phyloP scores from a whole-genome alignment of 2,797 vertebrate genomes.

The Fistularia commersonii region DNA sequence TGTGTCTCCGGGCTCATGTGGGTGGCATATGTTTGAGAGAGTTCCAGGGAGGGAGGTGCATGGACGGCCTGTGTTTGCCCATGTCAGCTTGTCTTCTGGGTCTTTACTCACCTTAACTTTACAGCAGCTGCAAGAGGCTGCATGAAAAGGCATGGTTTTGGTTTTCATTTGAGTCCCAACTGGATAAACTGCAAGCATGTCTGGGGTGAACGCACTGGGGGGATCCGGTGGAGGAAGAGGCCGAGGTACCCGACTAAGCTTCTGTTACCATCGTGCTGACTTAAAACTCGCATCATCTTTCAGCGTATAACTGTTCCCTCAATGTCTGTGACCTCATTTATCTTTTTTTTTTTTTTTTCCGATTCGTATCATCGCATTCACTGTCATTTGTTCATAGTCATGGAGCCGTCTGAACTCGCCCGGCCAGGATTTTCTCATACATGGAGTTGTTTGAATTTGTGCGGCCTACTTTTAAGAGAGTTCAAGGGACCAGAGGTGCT shows the following conservation, averaged over 20 bases:
- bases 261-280: conserved; percentile 21
- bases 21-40: conserved; percentile 23
- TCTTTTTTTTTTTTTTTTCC: no score
- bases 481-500: no score
- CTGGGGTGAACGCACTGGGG: conserved; percentile 25
- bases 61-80: conserved; percentile 19
- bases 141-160: conserved; percentile 37
- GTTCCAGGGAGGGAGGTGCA: conserved; percentile 20
- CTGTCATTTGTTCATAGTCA: no score
- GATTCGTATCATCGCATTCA: no score
- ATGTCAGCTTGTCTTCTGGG: conserved; percentile 21
- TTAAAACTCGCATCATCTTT: conserved; percentile 7
- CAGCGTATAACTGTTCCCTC: no score
- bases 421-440: no score
- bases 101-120: conserved; percentile 39
- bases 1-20: conserved; percentile 56
- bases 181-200: not conserved
- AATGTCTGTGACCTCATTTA: no score
- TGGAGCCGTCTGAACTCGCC: no score
- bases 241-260: conserved; percentile 39
- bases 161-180: conserved; percentile 11
- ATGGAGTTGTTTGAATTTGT: no score
- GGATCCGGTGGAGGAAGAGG: conserved; percentile 43
- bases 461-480: no score
- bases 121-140: conserved; percentile 21